Evolutionary conservation across 1,140 invertebrate species (phyloP).

Genomic region (Eriocheir sinensis): DNA sequence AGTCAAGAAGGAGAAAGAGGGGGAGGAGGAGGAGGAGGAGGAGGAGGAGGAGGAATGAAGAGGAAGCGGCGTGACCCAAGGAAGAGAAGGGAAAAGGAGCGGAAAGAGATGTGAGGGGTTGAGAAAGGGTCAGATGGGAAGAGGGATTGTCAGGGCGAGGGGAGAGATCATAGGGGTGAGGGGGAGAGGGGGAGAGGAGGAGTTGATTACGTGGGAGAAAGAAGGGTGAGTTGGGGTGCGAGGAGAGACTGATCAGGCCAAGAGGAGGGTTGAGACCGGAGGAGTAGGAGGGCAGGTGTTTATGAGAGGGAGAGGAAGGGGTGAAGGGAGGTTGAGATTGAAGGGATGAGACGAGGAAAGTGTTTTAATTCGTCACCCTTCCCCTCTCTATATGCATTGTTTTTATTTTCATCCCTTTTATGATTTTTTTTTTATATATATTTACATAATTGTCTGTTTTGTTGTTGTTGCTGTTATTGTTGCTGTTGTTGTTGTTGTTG

Average conservation of each 20-base stretch:
- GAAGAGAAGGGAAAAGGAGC: neutral
- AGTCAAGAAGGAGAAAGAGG: neutral
- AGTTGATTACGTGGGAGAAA: neutral
- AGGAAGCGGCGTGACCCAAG: neutral
- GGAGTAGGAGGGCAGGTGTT: neutral
- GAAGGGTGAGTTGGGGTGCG: neutral
- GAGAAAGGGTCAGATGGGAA: neutral
- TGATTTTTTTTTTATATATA: no score
- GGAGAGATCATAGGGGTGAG: neutral
- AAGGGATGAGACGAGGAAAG: no score
- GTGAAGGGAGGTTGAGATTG: neutral
- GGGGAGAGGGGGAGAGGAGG: neutral
- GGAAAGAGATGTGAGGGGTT: neutral
- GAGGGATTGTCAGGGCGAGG: neutral
- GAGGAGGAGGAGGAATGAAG: neutral
- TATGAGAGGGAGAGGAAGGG: neutral
- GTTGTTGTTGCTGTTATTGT: no score
- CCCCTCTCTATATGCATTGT: no score
- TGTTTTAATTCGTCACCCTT: no score
- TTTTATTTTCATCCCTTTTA: no score
- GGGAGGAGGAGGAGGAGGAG: neutral
- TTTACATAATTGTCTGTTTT: no score
- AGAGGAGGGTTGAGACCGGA: slow-evolving; percentile 3
- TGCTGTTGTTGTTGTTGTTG: no score
- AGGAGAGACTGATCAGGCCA: neutral